Evolutionary conservation across 2,888 invertebrate genomes (phyloP), one percentile per base, ranked within the genome.

Genomic region (Itoplectis maculator): DNA sequence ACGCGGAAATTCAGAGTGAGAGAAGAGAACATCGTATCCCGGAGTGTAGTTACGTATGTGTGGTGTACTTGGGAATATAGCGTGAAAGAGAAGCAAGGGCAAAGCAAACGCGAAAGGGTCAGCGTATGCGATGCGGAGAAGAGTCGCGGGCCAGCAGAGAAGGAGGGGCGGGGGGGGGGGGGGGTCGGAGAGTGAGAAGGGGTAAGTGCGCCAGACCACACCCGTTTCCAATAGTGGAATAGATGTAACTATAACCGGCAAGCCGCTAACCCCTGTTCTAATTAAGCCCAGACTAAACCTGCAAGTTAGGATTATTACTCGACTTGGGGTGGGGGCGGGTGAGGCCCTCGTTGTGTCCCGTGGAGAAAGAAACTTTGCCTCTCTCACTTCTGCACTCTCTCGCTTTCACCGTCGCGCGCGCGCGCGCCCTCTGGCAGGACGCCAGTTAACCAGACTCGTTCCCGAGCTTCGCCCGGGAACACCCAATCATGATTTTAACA

Each of bases 271-370:
- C 90, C 89, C 73, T 86, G 90, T 89, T 90, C 91, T 91, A 92
- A 92, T 92, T 92, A 91, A 92, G 90, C 90, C 84, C 87, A 83
- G 88, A 89, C 91, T 90, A 90, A 81, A 90, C 89, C 88, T 88
- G 90, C 89, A 89, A 92, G 91, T 91, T 90, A 90, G 91, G 91
- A 91, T 92, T 92, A 92, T 92, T 92, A 90, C 90, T 90, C 73
- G n/a, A n/a, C n/a, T n/a, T n/a, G n/a, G 77, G 73, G 68, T 5
- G 18, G 47, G 68, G 72, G 45, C n/a, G n/a, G n/a, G n/a, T n/a
- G 65, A 47, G 59, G 65, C 42, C 45, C 29, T 69, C 61, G 73
- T 68, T 68, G 74, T 77, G 29, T 73, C 73, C 63, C 73, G 59
- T 66, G 51, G 68, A 54, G 77, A 81, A 81, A 81, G 81, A 81